Conservation (phyloP, 1,140 invertebrate genomes). For the Acyrthosiphon pisum region DNA sequence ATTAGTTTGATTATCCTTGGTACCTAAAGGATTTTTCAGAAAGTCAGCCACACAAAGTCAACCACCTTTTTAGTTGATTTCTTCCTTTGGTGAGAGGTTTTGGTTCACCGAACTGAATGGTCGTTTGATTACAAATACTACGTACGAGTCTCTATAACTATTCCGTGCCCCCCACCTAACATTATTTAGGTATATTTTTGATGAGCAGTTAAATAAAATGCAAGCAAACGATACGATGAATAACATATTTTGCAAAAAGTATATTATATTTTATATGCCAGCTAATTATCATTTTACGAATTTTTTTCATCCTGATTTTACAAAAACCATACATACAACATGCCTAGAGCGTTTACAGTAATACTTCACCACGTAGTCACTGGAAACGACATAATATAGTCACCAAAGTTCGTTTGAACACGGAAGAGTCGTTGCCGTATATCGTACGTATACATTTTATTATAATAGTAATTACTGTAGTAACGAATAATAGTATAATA, state of each 20-base stretch:
- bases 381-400: background rate
- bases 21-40: background rate
- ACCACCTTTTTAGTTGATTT: conserved; percentile 11
- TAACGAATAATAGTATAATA: background rate
- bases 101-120: background rate
- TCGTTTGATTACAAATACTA: background rate
- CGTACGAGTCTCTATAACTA: background rate
- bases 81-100: background rate
- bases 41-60: background rate
- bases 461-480: background rate
- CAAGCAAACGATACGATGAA: background rate
- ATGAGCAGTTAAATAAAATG: background rate
- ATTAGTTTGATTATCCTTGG: conserved; percentile 20
- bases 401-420: background rate
- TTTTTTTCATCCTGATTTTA: background rate
- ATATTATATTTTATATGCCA: background rate
- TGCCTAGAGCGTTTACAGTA: background rate
- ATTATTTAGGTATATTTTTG: background rate
- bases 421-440: background rate
- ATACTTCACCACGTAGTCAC: background rate
- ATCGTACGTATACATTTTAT: background rate
- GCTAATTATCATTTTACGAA: too few relatives aligned
- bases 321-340: background rate
- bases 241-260: background rate
- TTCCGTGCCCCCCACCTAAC: background rate